Conservation (phyloP, 2,888 invertebrate genomes). For the Orthosia incerta region DNA sequence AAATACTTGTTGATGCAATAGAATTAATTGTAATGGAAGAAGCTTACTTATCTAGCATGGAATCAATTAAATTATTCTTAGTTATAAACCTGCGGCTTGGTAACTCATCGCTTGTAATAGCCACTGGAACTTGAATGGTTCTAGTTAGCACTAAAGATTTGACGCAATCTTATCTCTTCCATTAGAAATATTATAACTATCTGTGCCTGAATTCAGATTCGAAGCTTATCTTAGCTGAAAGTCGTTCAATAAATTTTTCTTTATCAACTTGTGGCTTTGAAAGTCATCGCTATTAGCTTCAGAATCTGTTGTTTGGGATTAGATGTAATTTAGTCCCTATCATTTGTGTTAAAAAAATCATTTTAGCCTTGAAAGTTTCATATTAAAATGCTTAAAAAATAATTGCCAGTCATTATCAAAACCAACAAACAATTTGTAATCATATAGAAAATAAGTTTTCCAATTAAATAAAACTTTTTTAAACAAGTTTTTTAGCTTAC, state of each 20-base stretch:
- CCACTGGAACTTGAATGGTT: background rate
- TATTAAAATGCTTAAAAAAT: background rate
- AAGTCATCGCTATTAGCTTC: background rate
- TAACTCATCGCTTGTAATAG: constrained; percentile 7
- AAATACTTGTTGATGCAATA: background rate
- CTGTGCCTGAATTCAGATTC: constrained; percentile 9
- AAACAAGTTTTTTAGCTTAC: too few relatives aligned
- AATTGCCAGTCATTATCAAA: background rate
- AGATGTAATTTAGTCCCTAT: background rate
- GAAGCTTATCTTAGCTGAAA: constrained; percentile 17
- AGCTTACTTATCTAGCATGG: background rate
- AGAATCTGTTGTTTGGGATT: background rate
- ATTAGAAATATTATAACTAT: constrained; percentile 27
- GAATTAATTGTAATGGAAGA: constrained; percentile 22
- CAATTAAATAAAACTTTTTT: too few relatives aligned
- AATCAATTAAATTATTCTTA: constrained; percentile 7
- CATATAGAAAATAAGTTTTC: background rate
- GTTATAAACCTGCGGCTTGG: background rate
- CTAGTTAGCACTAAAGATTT: background rate
- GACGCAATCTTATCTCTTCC: constrained; percentile 28
- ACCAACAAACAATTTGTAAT: constrained; percentile 6
- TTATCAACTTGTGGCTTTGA: constrained; percentile 9
- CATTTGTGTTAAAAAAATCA: background rate
- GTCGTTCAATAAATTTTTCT: constrained; percentile 23
- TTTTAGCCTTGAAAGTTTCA: background rate